Evolutionary conservation across 2,888 invertebrate genomes (phyloP).

Genomic region (Autographa gamma): DNA sequence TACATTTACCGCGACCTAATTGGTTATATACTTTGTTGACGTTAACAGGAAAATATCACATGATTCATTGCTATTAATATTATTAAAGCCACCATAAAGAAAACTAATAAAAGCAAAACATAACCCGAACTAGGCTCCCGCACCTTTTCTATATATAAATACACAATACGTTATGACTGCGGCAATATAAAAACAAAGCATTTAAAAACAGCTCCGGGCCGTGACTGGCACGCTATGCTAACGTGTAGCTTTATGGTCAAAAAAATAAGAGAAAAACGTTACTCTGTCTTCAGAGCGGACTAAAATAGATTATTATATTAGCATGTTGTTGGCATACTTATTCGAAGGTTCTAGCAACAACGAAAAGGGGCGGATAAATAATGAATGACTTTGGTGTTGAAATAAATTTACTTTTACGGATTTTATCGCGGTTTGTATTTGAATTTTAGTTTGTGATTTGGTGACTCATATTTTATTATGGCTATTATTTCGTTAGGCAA

Average conservation of each 20-base stretch:
- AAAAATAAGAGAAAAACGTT: neutral
- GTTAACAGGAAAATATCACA: too few species aligned
- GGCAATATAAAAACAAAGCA: neutral
- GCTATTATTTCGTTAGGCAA: too few species aligned
- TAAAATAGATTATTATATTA: constrained; percentile 1
- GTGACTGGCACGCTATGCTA: neutral
- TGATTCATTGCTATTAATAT: too few species aligned
- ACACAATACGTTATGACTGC: neutral
- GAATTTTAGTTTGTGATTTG: too few species aligned
- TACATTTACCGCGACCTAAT: too few species aligned
- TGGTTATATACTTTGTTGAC: too few species aligned
- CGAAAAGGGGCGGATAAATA: neutral
- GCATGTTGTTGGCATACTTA: neutral
- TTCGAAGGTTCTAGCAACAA: neutral
- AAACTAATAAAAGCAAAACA: too few species aligned
- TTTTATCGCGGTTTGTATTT: too few species aligned
- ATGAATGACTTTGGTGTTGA: too few species aligned
- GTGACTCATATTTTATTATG: too few species aligned
- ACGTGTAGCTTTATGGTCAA: neutral
- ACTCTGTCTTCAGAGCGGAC: neutral
- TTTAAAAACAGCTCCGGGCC: neutral
- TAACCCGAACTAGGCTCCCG: neutral
- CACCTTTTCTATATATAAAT: neutral
- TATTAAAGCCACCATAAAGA: too few species aligned
- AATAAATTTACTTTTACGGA: too few species aligned